phyloP scores from a whole-genome alignment of 37 sponge, comb jelly and placozoan species.

The Axinella damicornis region DNA sequence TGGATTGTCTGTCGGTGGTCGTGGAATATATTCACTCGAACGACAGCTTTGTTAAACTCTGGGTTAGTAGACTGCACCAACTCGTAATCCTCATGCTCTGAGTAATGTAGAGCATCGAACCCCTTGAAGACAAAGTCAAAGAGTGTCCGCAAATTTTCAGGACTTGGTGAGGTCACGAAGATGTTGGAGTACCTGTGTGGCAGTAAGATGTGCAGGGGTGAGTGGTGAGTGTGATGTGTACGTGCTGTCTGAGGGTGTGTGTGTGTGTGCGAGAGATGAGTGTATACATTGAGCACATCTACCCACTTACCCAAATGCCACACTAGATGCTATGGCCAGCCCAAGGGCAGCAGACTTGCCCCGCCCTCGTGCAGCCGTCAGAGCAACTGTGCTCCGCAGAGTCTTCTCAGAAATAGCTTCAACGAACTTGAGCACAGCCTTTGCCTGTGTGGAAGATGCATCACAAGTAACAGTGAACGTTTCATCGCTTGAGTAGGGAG shows the following conservation, averaged over 20 bases:
- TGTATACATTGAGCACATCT: background rate
- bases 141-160: constrained; percentile 94
- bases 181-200: constrained; percentile 90
- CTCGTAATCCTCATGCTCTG: constrained; percentile 88
- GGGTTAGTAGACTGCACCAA: constrained; percentile 92
- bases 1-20: constrained; percentile 97
- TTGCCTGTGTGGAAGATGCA: too few species aligned
- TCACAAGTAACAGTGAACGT: too few species aligned
- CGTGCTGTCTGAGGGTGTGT: too few species aligned
- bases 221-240: background rate
- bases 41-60: constrained; percentile 91
- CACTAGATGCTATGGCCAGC: constrained; percentile 87
- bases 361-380: constrained; percentile 97
- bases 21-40: constrained; percentile 89
- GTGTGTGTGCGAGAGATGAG: too few species aligned
- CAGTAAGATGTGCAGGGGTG: background rate
- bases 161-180: constrained; percentile 95
- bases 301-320: constrained; percentile 94
- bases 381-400: constrained; percentile 82
- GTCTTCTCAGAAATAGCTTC: constrained; percentile 97
- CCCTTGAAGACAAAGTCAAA: constrained; percentile 98
- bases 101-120: constrained; percentile 86
- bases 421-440: constrained; percentile 88
- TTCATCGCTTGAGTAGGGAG: too few species aligned
- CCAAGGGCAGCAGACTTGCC: constrained; percentile 98